Evolutionary conservation across 2,888 invertebrate genomes (phyloP).

Genomic region (Drosophila pseudotalamancana): DNA sequence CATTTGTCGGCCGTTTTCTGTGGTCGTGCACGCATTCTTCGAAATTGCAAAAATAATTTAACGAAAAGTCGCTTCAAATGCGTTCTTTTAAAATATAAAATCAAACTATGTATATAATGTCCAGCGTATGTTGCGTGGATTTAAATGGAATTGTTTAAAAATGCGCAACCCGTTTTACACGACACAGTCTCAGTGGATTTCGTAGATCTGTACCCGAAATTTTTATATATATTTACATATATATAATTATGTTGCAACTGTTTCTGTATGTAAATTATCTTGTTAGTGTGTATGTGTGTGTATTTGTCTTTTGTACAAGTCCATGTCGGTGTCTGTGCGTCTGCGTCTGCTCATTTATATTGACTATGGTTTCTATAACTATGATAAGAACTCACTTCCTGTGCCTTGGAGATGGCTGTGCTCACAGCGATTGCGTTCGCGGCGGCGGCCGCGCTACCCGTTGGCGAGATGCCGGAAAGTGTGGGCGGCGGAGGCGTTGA

Average conservation of each 20-base stretch:
- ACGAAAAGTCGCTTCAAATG: conserved; percentile 52
- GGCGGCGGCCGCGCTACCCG: conserved; percentile 56
- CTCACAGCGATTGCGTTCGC: conserved; percentile 85
- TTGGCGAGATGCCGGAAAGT: conserved; percentile 73
- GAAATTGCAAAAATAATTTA: conserved; percentile 72
- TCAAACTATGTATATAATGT: conserved; percentile 45
- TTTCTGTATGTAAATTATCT: conserved; percentile 4
- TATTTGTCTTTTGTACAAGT: conserved; percentile 69
- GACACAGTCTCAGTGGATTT: conserved; percentile 56
- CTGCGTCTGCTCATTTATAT: conserved; percentile 76
- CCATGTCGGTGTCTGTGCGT: conserved; percentile 34
- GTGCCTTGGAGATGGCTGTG: conserved; percentile 84
- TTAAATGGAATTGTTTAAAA: conserved; percentile 72
- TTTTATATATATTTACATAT: conserved; percentile 12
- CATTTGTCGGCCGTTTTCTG: conserved; percentile 53
- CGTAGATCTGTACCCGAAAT: conserved; percentile 23
- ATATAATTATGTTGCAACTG: conserved; percentile 10
- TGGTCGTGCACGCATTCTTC: conserved; percentile 55
- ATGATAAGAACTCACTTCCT: conserved; percentile 84
- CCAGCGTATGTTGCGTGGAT: conserved; percentile 30
- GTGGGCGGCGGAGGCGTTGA: conserved; percentile 66
- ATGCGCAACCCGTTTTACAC: conserved; percentile 60
- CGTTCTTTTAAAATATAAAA: conserved; percentile 18
- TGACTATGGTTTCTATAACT: conserved; percentile 84
- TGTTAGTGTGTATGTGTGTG: conserved; percentile 6